A percentile compares a stretch with the other conserved stretches of the same genome.
Conservation (phyloP, 1,140 invertebrate genomes). For the Drosophila subpulchrella region DNA sequence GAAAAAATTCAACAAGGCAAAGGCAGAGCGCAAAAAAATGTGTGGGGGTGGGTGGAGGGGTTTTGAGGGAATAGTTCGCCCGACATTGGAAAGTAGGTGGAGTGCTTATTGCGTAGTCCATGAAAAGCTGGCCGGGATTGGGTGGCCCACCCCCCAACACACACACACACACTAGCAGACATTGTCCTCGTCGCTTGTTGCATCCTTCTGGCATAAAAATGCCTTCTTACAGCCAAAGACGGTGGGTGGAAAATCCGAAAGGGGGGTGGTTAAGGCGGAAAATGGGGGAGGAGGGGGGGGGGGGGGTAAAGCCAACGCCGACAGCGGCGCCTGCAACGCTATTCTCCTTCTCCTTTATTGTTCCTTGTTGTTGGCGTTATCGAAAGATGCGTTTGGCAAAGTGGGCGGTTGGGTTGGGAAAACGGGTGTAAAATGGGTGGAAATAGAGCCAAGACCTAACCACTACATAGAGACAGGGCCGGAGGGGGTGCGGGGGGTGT, state of each 20-base stretch:
- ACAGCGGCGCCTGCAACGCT: slow-evolving; percentile 41
- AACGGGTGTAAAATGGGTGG: neutral
- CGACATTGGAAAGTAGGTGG: slow-evolving; percentile 60
- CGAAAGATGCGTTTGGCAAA: slow-evolving; percentile 77
- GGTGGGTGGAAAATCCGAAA: slow-evolving; percentile 26
- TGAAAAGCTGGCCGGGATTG: slow-evolving; percentile 58
- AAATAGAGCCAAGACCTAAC: slow-evolving; percentile 7
- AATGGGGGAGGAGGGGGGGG: neutral
- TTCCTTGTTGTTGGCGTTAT: slow-evolving; percentile 68
- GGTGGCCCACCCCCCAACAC: slow-evolving; percentile 20
- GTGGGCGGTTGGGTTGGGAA: slow-evolving; percentile 22
- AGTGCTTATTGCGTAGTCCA: slow-evolving; percentile 71
- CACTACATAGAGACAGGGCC: slow-evolving; percentile 41
- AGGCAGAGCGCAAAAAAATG: slow-evolving; percentile 36
- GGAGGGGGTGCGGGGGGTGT: slow-evolving; percentile 1
- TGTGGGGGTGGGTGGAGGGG: too few species aligned
- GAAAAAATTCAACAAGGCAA: slow-evolving; percentile 76
- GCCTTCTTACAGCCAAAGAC: slow-evolving; percentile 72
- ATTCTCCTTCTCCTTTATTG: slow-evolving; percentile 30
- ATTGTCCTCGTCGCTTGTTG: slow-evolving; percentile 66
- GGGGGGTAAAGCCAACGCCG: slow-evolving; percentile 28
- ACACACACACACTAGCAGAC: slow-evolving; percentile 26
- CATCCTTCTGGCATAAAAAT: slow-evolving; percentile 78
- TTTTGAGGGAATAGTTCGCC: slow-evolving; percentile 10
- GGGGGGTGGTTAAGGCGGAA: neutral